phyloP scores from a whole-genome alignment of 2,797 vertebrate genomes.

The Picus viridis region DNA sequence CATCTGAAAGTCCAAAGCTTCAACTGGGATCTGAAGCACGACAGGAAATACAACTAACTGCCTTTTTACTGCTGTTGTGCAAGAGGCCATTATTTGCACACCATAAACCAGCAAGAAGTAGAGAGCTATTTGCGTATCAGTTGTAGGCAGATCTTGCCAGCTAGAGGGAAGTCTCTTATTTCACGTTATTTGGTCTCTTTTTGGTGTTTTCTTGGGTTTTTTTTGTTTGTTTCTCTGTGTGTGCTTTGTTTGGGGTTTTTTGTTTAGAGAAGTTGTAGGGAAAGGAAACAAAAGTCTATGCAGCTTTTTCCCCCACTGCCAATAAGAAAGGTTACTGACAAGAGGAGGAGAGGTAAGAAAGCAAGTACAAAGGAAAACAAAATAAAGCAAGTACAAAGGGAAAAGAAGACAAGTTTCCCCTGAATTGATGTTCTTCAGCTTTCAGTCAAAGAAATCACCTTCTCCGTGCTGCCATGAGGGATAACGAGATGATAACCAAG shows the following conservation, averaged over 20 bases:
- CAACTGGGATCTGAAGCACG: not conserved
- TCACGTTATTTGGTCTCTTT: not conserved
- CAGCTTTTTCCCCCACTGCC: not conserved
- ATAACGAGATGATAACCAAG: not conserved
- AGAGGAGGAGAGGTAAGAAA: not conserved
- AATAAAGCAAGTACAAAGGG: too few species aligned
- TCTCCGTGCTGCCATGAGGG: not conserved
- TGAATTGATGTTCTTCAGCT: not conserved
- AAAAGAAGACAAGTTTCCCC: not conserved
- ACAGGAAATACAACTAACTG: conserved; percentile 13
- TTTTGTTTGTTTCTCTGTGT: too few species aligned
- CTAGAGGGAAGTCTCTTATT: not conserved
- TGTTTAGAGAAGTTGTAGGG: rapidly evolving
- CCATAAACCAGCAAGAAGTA: conserved; percentile 40
- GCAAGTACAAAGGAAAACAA: not conserved
- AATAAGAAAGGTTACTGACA: not conserved
- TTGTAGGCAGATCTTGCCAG: not conserved
- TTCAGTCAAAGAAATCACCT: conserved; percentile 10
- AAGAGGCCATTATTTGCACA: conserved; percentile 54
- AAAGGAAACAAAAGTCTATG: not conserved
- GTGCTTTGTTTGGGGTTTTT: not conserved
- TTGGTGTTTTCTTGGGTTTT: not conserved
- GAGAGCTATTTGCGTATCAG: not conserved
- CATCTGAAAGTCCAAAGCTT: not conserved
- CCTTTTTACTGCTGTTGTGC: conserved; percentile 28